These are phyloP conservation scores for Nymphalis polychloros DNA, from an alignment of 2,888 invertebrate species.

Conservation along the genomic window DNA sequence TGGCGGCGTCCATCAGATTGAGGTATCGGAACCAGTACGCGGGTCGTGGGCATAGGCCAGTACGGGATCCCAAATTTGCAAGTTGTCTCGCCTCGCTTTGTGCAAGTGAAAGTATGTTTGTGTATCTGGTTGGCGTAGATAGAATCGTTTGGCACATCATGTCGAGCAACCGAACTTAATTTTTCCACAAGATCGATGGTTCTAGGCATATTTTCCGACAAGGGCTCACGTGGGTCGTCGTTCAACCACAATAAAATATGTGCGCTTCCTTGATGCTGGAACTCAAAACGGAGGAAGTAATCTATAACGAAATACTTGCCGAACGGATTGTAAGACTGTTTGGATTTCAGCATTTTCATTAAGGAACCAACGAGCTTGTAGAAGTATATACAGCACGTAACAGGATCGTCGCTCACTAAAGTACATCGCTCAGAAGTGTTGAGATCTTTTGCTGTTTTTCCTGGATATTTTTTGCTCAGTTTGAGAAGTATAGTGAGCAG, in stretches of 20 bases:
- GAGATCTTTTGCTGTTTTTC: too few species aligned
- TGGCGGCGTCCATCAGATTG: slow-evolving; percentile 40
- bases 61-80: slow-evolving; percentile 48
- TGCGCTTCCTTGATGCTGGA: slow-evolving; percentile 31
- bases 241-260: slow-evolving; percentile 3
- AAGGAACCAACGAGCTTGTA: slow-evolving; percentile 47
- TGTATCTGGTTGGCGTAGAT: slow-evolving; percentile 14
- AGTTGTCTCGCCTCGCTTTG: too few species aligned
- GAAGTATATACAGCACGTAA: slow-evolving; percentile 51
- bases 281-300: slow-evolving; percentile 53
- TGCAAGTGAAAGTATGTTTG: too few species aligned
- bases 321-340: slow-evolving; percentile 31
- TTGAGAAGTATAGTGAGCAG: slow-evolving; percentile 52
- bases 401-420: slow-evolving; percentile 45
- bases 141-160: slow-evolving; percentile 39
- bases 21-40: slow-evolving; percentile 50
- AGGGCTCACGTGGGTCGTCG: background rate
- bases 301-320: slow-evolving; percentile 44
- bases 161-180: slow-evolving; percentile 46
- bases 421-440: too few species aligned
- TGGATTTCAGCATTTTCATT: slow-evolving; percentile 46
- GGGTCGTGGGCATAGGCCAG: slow-evolving; percentile 49
- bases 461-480: slow-evolving; percentile 39
- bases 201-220: too few species aligned
- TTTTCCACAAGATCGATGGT: slow-evolving; percentile 49